Base-by-base conservation (phyloP, 2,113 vertebrate species). In the Stigmatopora nigra region DNA sequence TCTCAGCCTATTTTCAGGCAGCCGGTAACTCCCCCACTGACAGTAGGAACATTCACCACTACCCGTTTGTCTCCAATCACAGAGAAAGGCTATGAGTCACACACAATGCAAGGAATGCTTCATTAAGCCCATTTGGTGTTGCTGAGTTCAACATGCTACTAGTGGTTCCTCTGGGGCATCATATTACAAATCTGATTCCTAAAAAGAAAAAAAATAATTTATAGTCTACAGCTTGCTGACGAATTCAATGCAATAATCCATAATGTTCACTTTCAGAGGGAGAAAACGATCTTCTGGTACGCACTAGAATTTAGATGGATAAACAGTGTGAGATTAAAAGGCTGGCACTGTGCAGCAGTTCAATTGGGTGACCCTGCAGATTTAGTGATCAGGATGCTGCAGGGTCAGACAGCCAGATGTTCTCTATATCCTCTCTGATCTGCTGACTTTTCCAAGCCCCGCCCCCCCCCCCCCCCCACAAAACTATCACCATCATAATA, bases 391-490 rank as follows among this genome's bases (percentile, higher is more conserved):
- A 82, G 77, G 72, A 86, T 82, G 87, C 57, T 76, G 73, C 63
- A 2, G 69, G 82, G 76, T 82, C 78, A 83, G 81, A 84, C 77
- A 5, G 78, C 81, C 87, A 87, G 87, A 88, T 87, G 87, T 88
- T 84, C 73, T 69, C 80, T 67, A 78, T 79, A 87, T 82, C 84
- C 85, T 83, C 74, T 82, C 44, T 72, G 75, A 84, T 87, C 82
- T 84, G 82, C 78, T 84, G 82, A 76, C 82, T 83, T 71, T 64
- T 70, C 38, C 68, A 77, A 78, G 72, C 70, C 71, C 67, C 4
- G 63, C 72, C 73, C 73, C 62, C 70, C 71, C 67, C 4, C 61
- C 72, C 73, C 73, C 62, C 66, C 71, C 68, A 75, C 69, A 45
- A 69, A 22, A 78, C 53, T 15, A 31, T 31, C 53, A n/a, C 69